A percentile compares a stretch with the other conserved stretches of the same genome.
Conservation (phyloP, 2,113 vertebrate species). For the Barnardius zonarius region DNA sequence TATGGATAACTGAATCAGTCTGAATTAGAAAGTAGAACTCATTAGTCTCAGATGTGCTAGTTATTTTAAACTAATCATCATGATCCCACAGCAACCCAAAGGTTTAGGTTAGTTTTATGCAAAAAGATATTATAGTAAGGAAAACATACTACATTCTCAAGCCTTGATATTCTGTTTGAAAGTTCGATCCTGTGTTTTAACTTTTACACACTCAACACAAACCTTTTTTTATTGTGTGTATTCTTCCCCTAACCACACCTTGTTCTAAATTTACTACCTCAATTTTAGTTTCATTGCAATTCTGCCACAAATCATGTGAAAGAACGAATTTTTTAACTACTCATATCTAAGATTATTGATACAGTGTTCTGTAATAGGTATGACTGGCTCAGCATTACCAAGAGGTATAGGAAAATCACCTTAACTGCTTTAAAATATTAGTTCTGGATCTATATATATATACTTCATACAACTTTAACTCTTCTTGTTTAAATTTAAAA, state of each 20-base stretch:
- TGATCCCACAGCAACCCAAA: neutral
- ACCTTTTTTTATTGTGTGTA: neutral
- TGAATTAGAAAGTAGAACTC: neutral
- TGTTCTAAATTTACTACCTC: neutral
- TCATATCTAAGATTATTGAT: neutral
- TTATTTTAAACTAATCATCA: neutral
- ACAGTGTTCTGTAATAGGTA: neutral
- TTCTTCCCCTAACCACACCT: neutral
- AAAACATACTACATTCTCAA: neutral
- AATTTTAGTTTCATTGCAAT: neutral
- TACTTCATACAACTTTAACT: neutral
- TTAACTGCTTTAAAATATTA: neutral
- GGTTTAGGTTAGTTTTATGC: neutral
- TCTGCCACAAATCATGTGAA: neutral
- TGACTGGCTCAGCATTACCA: neutral
- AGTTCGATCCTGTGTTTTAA: neutral
- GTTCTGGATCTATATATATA: neutral
- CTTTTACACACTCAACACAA: neutral
- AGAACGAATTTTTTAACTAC: neutral
- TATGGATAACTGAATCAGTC: neutral
- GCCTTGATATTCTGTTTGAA: neutral
- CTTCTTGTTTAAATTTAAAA: neutral
- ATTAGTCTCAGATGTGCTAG: neutral
- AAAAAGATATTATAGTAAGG: neutral
- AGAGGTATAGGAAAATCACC: neutral